Percentiles rank a stretch among this genome's conserved stretches.
Conservation (phyloP, 1,140 invertebrate genomes). For the Aricia agestis region DNA sequence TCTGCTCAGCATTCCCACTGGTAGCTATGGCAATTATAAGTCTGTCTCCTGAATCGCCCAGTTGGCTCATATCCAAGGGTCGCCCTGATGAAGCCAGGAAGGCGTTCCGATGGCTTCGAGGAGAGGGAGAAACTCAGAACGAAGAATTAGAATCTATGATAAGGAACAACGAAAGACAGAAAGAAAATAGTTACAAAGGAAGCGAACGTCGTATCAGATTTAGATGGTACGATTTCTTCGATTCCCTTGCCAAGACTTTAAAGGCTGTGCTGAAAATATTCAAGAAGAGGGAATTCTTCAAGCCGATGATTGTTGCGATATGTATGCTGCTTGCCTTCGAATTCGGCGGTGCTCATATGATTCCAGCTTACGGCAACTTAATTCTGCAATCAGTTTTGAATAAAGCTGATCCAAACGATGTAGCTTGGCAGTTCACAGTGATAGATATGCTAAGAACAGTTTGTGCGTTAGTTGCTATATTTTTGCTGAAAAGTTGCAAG, state of each 20-base stretch:
- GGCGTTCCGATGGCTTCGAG: constrained; percentile 63
- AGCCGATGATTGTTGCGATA: constrained; percentile 63
- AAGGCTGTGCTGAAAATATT: constrained; percentile 56
- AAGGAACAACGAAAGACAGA: constrained; percentile 49
- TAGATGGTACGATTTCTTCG: constrained; percentile 38
- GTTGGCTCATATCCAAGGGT: constrained; percentile 63
- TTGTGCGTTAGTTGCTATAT: constrained; percentile 64
- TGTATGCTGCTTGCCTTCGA: constrained; percentile 67
- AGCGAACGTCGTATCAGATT: constrained; percentile 22
- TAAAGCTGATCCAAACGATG: constrained; percentile 49
- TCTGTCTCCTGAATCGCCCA: constrained; percentile 62
- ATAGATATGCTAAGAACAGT: constrained; percentile 63
- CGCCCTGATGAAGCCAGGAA: constrained; percentile 58
- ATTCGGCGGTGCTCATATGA: constrained; percentile 65
- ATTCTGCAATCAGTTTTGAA: constrained; percentile 60
- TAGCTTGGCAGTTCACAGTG: constrained; percentile 64
- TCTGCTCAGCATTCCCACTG: constrained; percentile 57
- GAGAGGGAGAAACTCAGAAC: constrained; percentile 44
- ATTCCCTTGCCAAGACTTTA: constrained; percentile 36
- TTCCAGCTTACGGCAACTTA: constrained; percentile 62
- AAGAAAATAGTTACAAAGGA: constrained; percentile 36
- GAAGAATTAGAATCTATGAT: constrained; percentile 62
- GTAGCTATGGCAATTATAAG: constrained; percentile 63
- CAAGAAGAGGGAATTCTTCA: constrained; percentile 67
- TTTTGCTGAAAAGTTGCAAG: constrained; percentile 58